Base-by-base conservation (phyloP, 1,140 invertebrate species). In the Lutraria rhynchaena region DNA sequence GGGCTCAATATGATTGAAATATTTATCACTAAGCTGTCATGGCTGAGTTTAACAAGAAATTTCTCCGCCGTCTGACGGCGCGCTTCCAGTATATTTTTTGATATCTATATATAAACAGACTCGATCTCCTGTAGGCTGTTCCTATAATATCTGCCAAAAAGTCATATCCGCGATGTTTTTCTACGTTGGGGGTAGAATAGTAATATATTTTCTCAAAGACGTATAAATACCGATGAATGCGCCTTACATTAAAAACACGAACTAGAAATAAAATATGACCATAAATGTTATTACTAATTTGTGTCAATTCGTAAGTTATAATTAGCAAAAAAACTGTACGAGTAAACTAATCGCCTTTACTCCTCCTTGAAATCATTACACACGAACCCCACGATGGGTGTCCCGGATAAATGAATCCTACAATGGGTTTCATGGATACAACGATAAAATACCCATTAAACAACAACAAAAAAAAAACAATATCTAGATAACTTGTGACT, bases 81-180 rank as follows among this genome's bases (percentile, higher is more conserved):
- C 53, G 76, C 61, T 46, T 49, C 31, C 29, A 57, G 61, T 80
- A 67, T 75, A 80, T 49, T 57, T 80, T 60, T 80, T 65, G 63
- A 67, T 67, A 67, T 77, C 76, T 80, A 80, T 80, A 80, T 67
- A 80, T 80, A 80, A 80, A 80, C 76, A 80, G 63, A 15, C 44
- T 17, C 63, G 53, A 65, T 29, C 22, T 61, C 76, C 61, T 61
- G 63, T 33, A 7, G 65, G 24, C 17, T 46, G 29, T 80, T 77
- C 51, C 60, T 44, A 70, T 80, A 80, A 69, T 80, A 80, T 69
- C 76, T 80, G 76, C 76, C 53, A 80, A 70, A 37, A 37, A 33
- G 27, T 58, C 76, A 67, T 69, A 80, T 80, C 65, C 24, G 67
- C 19, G 53, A 80, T 80, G 76, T 80, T 80, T 80, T 58, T 80